Base-by-base conservation (phyloP, 2,888 invertebrate genomes). In the Acanthosepion pharaonis region DNA sequence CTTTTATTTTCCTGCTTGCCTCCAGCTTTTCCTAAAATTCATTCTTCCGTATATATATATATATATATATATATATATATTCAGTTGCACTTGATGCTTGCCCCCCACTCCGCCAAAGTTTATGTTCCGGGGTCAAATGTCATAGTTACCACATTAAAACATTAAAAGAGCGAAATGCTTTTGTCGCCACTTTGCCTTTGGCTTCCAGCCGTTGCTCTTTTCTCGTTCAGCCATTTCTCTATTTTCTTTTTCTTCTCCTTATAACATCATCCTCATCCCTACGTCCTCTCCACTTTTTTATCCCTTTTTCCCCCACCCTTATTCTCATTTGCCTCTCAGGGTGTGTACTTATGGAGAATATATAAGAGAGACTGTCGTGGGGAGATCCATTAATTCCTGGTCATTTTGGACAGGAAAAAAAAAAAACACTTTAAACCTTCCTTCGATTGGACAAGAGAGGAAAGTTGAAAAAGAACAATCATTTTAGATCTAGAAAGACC, bases 91-190 rank as follows among this genome's bases (percentile, higher is more conserved):
- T 49, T 23, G 51, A 92, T 48, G 28, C 33, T 11, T 78, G n/a
- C 78, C 33, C 78, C 3, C 42, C 42, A 42, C 42, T 1, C 42
- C 42, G 42, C 42, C 11, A n/a, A 78, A 33, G 78, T 78, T 78
- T 78, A 78, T 78, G 78, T 15, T 78, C 78, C 4, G n/a, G 18
- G 78, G 78, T 33, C 78, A 78, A 78, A 33, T 78, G 78, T 78
- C 78, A 78, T 78, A n/a, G n/a, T 78, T 33, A 78, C 78, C 78
- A 78, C 78, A 78, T 78, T 78, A 33, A 78, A 78, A 78, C 78
- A 78, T 78, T 78, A 78, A 78, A 78, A 15, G n/a, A 78, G 18
- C n/a, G n/a, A 78, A 78, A 78, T 11, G 15, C 78, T 78, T 33
- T n/a, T n/a, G 78, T n/a, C 78, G 78, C 78, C 11, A 4, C 11